A percentile compares a stretch with the other conserved stretches of the same genome.
Conservation (phyloP, 2,797 vertebrate species). For the Molossus molossus region DNA sequence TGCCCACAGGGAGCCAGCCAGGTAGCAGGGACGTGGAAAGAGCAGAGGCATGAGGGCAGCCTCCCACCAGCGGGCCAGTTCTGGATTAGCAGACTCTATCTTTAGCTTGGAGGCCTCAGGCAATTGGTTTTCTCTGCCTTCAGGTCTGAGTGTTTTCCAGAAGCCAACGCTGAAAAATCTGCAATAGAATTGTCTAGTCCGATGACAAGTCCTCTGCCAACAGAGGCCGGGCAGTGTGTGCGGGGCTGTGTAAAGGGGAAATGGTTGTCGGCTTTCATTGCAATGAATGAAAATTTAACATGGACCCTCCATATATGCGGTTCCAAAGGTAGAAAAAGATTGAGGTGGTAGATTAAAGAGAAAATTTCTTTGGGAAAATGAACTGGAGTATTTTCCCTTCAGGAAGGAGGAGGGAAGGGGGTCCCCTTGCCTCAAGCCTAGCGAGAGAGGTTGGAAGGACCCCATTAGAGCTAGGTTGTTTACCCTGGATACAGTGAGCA, state of each 20-base stretch:
- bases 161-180: background rate
- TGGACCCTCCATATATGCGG: background rate
- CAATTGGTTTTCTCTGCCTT: conserved; percentile 43
- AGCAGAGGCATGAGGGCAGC: background rate
- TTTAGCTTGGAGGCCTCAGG: conserved; percentile 39
- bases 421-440: background rate
- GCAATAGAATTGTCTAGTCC: background rate
- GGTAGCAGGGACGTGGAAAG: background rate
- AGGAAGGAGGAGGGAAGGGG: background rate
- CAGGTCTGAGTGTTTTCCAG: background rate
- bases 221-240: background rate
- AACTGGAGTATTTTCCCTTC: background rate
- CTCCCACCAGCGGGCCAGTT: background rate
- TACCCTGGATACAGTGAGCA: background rate
- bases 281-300: conserved; percentile 43
- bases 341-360: conserved; percentile 16
- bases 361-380: conserved; percentile 28
- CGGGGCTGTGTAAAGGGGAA: no score
- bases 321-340: conserved; percentile 40
- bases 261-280: background rate
- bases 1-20: background rate
- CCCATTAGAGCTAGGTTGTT: background rate
- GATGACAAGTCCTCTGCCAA: background rate
- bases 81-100: background rate
- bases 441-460: conserved; percentile 4